Conservation (phyloP, 1,140 invertebrate species). For the Apolygus lucorum region DNA sequence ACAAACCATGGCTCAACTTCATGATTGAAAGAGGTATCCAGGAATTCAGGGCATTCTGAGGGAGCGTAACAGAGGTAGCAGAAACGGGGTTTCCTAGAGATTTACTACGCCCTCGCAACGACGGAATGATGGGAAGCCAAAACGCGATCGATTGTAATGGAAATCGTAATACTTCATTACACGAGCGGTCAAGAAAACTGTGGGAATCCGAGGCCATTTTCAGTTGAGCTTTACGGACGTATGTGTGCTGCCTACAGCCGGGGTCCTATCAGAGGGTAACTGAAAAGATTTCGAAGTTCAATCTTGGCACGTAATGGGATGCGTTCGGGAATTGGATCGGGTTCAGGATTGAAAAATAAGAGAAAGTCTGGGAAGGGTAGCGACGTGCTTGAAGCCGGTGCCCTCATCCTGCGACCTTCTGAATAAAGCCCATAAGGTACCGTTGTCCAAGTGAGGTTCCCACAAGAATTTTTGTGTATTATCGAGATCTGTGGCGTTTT, state of each 20-base stretch:
- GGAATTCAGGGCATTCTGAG: too few species aligned
- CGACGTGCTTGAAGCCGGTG: constrained; percentile 3
- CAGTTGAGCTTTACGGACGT: background rate
- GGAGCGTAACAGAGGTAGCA: too few species aligned
- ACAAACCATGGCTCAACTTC: too few species aligned
- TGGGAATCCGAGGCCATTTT: constrained; percentile 5
- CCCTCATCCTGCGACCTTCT: background rate
- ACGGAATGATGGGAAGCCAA: too few species aligned
- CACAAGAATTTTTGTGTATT: too few species aligned
- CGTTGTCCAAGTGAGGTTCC: background rate
- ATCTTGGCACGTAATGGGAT: constrained; percentile 5
- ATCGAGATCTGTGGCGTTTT: too few species aligned
- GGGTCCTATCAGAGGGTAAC: background rate
- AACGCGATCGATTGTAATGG: background rate
- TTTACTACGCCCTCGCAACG: too few species aligned
- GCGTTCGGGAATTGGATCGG: constrained; percentile 12
- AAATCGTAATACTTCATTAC: constrained; percentile 9
- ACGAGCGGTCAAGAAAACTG: constrained; percentile 11
- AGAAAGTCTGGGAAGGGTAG: constrained; percentile 5
- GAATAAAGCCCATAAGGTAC: background rate
- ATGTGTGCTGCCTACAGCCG: background rate
- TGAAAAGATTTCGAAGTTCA: background rate
- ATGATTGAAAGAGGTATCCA: too few species aligned
- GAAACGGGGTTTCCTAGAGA: too few species aligned
- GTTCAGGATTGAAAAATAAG: constrained; percentile 15